These are phyloP conservation scores for Bostrychus sinensis DNA, from an alignment of 2,113 vertebrate species.

Conservation along the genomic window DNA sequence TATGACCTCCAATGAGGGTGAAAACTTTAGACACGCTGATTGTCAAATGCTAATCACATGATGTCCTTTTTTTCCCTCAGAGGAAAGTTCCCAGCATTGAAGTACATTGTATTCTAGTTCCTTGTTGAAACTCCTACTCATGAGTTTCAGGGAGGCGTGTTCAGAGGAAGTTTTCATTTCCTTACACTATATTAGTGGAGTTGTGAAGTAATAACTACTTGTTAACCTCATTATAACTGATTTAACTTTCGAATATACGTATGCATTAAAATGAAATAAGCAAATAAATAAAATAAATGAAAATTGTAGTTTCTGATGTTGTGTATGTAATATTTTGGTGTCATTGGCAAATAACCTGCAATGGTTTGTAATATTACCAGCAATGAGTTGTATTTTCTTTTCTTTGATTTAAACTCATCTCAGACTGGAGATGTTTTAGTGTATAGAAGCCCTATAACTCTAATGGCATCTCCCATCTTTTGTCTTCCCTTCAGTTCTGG, in stretches of 20 bases:
- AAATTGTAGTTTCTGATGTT: too few relatives aligned
- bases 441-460: too few relatives aligned
- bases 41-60: constrained; percentile 68
- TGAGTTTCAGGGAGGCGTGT: constrained; percentile 33
- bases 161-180: too few relatives aligned
- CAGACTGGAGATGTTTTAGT: too few relatives aligned
- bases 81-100: constrained; percentile 22
- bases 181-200: background rate
- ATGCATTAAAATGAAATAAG: too few relatives aligned
- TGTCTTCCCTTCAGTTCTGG: constrained; percentile 42
- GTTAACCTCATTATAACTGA: background rate
- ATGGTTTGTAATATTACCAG: too few relatives aligned
- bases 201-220: background rate
- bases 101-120: constrained; percentile 20
- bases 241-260: constrained; percentile 32
- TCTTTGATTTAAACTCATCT: background rate
- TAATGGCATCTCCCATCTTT: too few relatives aligned
- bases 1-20: background rate
- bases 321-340: too few relatives aligned
- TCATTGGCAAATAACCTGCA: too few relatives aligned
- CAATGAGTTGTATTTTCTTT: too few relatives aligned
- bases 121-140: constrained; percentile 42
- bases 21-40: constrained; percentile 14
- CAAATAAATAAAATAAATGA: too few relatives aligned
- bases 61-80: background rate